Base-by-base conservation (phyloP, 2,888 invertebrate genomes). In the Caenorhabditis sp. region DNA sequence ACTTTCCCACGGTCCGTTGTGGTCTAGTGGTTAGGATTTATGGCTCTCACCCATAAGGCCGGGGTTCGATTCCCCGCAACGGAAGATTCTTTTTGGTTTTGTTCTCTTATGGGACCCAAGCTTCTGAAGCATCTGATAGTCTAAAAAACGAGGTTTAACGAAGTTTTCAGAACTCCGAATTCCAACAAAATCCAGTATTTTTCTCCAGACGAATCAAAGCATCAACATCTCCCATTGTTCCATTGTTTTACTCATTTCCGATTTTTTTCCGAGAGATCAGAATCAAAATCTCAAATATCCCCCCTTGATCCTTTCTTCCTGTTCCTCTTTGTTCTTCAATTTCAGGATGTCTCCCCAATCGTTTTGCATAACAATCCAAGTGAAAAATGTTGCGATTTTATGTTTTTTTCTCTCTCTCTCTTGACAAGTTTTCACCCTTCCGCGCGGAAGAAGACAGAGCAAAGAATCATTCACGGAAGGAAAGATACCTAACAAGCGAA, bases 11-110 rank as follows among this genome's bases (percentile, higher is more conserved):
- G 41, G 63, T 80, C 80, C 72, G 80, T 80, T 77, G 79, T 85
- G 82, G 82, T 83, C 85, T 85, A 85, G 85, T 85, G 85, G 85
- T 85, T 84, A 85, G 83, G 85, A 85, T 85, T 85, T 85, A 79
- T 81, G 84, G 85, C 85, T 85, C 84, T 85, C 85, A 85, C 84
- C 81, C 85, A 82, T 79, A 85, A 84, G 84, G 84, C 84, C 84
- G 72, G 85, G 83, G 85, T 85, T 85, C 85, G 85, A 85, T 82
- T 85, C 82, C 85, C 80, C 72, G 80, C 80, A 83, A 72, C 79
- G 80, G 79, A 85, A n/a, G n/a, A n/a, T n/a, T n/a, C n/a, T n/a
- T n/a, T n/a, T n/a, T n/a, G n/a, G n/a, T n/a, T n/a, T n/a, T n/a
- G n/a, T n/a, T n/a, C n/a, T n/a, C n/a, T n/a, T n/a, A n/a, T n/a